These are phyloP conservation scores for Pteropus rufus DNA, from an alignment of 2,797 vertebrate genomes.

Conservation along the genomic window DNA sequence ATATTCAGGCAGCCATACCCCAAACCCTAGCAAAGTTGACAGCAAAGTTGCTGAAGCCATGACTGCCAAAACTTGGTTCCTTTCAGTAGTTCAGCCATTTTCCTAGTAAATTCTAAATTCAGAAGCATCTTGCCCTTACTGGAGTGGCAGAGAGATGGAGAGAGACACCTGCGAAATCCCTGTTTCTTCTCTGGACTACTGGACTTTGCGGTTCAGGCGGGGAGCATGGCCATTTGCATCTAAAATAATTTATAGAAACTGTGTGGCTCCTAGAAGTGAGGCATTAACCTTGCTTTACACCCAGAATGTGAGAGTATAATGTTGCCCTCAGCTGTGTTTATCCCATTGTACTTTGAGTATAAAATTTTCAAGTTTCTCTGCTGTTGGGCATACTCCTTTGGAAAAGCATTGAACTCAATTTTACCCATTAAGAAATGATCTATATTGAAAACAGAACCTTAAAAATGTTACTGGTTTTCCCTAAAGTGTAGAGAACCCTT, in stretches of 20 bases:
- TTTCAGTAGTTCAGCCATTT: rapidly evolving
- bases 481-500: not conserved
- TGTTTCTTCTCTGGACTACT: not conserved
- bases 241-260: rapidly evolving
- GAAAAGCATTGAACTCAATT: not conserved
- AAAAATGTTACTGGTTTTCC: not conserved
- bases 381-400: not conserved
- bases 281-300: rapidly evolving
- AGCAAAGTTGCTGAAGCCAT: rapidly evolving
- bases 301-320: rapidly evolving
- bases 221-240: rapidly evolving
- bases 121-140: not conserved
- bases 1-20: not conserved
- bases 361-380: not conserved
- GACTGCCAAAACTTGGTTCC: not conserved
- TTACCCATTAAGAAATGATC: not conserved
- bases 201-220: too few species aligned
- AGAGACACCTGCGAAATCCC: not conserved
- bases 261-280: rapidly evolving
- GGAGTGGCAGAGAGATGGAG: not conserved
- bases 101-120: not conserved
- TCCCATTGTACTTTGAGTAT: rapidly evolving
- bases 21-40: not conserved
- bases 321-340: rapidly evolving
- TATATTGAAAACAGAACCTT: not conserved